Base-by-base conservation (phyloP, 35 echinoderm and acorn worm species). In the Ophiothrix spiculata region DNA sequence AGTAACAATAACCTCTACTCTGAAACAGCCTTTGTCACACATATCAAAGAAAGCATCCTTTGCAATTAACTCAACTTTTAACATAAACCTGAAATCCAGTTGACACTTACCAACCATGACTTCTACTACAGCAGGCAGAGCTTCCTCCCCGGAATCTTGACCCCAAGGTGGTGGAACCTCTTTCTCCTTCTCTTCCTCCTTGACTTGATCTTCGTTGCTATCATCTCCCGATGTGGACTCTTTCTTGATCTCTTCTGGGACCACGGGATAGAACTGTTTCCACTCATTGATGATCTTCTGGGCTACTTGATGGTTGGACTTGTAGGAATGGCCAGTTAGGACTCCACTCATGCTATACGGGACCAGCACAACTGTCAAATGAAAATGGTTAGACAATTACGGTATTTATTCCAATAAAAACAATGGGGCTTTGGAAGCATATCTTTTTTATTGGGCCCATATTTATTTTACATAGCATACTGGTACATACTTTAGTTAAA, bases 321-420 rank as follows among this genome's bases (percentile, higher is more conserved):
- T 99, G 86, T 91, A 94, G 45, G 82, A 84, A 41, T 99, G 96
- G 10, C 92, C 89, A 21, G 90, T 89, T 34, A 94, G 63, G 56
- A 94, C 82, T 31, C 92, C 96, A 89, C 83, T 94, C 77, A 99
- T 86, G 35, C 96, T 92, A 64, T 99, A 99, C 0, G 96, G 96
- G 32, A 89, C 56, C 17, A 99, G 74, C 36, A 99, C 89, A 28
- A 99, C 92, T 98, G 37, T n/a, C n/a, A n/a, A n/a, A n/a, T n/a
- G n/a, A n/a, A n/a, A 45, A 77, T 19, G 40, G 40, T n/a, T n/a
- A n/a, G n/a, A n/a, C n/a, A n/a, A n/a, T n/a, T n/a, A n/a, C n/a
- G n/a, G n/a, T n/a, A n/a, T n/a, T n/a, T n/a, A n/a, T n/a, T n/a
- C n/a, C n/a, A n/a, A n/a, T n/a, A n/a, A n/a, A n/a, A n/a, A n/a